These are phyloP conservation scores for Rhamnusium bicolor DNA, from an alignment of 2,888 invertebrate species.

Conservation along the genomic window DNA sequence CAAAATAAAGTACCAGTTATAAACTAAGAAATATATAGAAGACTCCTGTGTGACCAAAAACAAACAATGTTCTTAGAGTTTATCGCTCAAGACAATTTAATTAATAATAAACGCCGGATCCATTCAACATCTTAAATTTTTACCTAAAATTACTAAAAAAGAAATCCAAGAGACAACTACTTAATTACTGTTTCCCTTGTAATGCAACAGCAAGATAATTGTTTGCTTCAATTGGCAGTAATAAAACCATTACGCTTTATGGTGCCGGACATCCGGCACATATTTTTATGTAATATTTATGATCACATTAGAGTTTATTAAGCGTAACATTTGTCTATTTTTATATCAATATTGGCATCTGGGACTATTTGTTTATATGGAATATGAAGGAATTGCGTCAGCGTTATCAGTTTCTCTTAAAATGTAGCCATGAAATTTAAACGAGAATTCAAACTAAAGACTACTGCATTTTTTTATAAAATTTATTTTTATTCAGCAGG, in stretches of 20 bases:
- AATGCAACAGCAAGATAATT: conserved; percentile 1
- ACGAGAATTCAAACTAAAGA: no score
- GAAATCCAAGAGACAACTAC: background rate
- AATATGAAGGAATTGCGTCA: conserved; percentile 16
- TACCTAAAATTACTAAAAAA: background rate
- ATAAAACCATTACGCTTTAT: conserved; percentile 6
- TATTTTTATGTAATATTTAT: background rate
- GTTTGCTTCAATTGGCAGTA: conserved; percentile 13
- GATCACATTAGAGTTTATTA: background rate
- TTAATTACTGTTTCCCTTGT: background rate
- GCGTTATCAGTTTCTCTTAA: no score
- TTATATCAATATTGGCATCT: conserved; percentile 7
- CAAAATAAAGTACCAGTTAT: no score
- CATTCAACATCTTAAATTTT: background rate
- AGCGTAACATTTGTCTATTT: conserved; percentile 2
- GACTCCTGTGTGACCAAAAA: no score
- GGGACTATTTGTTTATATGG: conserved; percentile 24
- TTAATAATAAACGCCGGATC: background rate
- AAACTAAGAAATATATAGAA: no score
- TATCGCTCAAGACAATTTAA: no score
- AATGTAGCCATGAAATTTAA: no score
- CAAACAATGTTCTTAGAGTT: no score
- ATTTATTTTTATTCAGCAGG: no score
- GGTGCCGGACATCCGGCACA: conserved; percentile 28
- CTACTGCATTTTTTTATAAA: no score